These are phyloP conservation scores for Epinephelus malabaricus DNA, from an alignment of 2,797 vertebrate species.

Conservation along the genomic window DNA sequence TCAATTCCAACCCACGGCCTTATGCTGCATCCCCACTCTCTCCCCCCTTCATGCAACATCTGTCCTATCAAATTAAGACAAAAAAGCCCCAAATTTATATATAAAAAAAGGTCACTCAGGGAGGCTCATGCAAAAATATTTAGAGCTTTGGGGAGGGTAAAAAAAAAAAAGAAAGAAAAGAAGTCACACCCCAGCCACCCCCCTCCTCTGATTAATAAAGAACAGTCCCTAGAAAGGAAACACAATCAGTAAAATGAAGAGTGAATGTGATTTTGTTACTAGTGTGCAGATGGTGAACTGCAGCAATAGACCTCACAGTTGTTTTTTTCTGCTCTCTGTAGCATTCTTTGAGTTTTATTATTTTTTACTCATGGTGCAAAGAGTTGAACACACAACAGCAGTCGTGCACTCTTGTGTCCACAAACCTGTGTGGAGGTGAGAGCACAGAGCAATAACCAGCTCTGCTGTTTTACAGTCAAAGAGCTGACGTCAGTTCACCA, in stretches of 20 bases:
- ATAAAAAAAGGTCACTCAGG: too few relatives aligned
- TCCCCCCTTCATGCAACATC: too few relatives aligned
- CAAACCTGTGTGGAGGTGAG: neutral
- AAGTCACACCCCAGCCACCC: too few relatives aligned
- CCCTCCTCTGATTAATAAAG: too few relatives aligned
- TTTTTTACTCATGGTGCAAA: neutral
- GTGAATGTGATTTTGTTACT: neutral
- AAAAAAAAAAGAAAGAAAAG: too few relatives aligned
- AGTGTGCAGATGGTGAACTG: neutral
- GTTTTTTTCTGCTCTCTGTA: neutral
- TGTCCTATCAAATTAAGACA: too few relatives aligned
- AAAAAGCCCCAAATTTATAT: too few relatives aligned
- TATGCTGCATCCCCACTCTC: too few relatives aligned
- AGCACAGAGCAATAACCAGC: constrained; percentile 5
- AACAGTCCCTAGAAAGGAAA: neutral
- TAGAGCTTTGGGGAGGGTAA: too few relatives aligned
- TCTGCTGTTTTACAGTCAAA: constrained; percentile 7
- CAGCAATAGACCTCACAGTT: neutral
- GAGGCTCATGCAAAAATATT: too few relatives aligned
- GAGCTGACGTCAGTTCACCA: neutral
- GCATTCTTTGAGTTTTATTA: constrained; percentile 15
- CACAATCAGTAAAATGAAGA: neutral
- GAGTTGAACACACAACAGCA: neutral
- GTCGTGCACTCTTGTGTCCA: neutral
- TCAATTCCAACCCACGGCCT: too few relatives aligned